Evolutionary conservation across 2,797 vertebrate species (phyloP).

Genomic region (Sebastes kiyomatsui): DNA sequence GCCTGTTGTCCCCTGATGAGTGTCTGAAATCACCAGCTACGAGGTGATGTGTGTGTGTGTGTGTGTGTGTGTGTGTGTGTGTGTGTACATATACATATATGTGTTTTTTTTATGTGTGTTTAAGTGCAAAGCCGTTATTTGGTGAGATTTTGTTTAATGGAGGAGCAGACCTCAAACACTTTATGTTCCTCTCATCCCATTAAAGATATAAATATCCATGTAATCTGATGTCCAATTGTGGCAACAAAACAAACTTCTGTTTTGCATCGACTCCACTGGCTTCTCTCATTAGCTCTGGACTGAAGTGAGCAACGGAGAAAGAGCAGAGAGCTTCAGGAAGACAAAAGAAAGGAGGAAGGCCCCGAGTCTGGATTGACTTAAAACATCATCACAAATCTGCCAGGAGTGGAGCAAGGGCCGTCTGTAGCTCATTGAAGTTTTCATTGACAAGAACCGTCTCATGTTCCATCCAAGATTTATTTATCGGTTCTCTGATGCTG

Average conservation of each 20-base stretch:
- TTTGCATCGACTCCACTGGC: slow-evolving; percentile 41
- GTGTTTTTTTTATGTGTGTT: too few relatives aligned
- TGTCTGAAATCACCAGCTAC: slow-evolving; percentile 40
- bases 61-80: not conserved
- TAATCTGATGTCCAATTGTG: slow-evolving; percentile 35
- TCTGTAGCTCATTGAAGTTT: slow-evolving; percentile 81
- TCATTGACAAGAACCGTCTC: slow-evolving; percentile 82
- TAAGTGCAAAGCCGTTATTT: not conserved
- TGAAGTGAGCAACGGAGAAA: slow-evolving; percentile 55
- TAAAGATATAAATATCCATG: slow-evolving; percentile 39
- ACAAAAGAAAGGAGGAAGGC: slow-evolving; percentile 70
- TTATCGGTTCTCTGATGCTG: slow-evolving; percentile 78
- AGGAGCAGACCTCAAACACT: slow-evolving; percentile 26
- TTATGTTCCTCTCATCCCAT: slow-evolving; percentile 39
- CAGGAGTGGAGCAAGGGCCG: slow-evolving; percentile 66
- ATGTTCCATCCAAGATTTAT: slow-evolving; percentile 82
- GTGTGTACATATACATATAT: too few relatives aligned
- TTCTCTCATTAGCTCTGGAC: slow-evolving; percentile 52
- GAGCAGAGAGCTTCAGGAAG: slow-evolving; percentile 57
- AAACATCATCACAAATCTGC: slow-evolving; percentile 78
- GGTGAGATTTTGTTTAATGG: slow-evolving; percentile 25
- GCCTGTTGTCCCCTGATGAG: slow-evolving; percentile 38
- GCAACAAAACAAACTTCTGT: slow-evolving; percentile 44
- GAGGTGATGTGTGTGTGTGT: not conserved
- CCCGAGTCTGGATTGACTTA: slow-evolving; percentile 83